Conservation (phyloP, 23 tunicate genomes). For the Halocynthia aurantium region DNA sequence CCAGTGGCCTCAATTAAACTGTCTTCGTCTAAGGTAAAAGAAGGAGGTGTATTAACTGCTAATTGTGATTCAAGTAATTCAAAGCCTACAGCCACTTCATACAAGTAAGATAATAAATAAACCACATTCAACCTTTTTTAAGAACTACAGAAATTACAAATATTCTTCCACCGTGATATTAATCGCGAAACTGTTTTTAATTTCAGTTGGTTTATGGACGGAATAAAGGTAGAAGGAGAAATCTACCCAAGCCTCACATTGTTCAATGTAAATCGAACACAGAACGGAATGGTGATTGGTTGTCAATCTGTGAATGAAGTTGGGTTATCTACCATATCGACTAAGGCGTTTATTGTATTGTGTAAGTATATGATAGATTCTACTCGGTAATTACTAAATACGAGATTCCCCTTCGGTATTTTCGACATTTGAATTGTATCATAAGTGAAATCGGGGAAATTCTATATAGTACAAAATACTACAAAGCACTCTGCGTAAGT, state of each 20-base stretch:
- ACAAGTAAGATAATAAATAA: constrained; percentile 33
- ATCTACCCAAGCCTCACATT: constrained; percentile 17
- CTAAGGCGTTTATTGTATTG: constrained; percentile 27
- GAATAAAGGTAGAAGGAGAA: constrained; percentile 14
- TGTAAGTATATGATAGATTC: constrained; percentile 36
- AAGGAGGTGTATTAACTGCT: constrained; percentile 35
- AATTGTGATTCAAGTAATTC: constrained; percentile 39
- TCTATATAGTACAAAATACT: too few relatives aligned
- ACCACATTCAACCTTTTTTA: not conserved
- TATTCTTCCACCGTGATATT: not conserved
- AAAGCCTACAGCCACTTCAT: constrained; percentile 55
- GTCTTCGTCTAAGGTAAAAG: constrained; percentile 18
- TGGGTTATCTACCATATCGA: constrained; percentile 45
- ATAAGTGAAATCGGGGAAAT: too few relatives aligned
- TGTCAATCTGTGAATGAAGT: constrained; percentile 68
- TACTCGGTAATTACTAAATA: too few relatives aligned
- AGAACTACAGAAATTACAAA: not conserved
- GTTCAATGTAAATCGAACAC: constrained; percentile 28
- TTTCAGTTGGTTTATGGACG: constrained; percentile 69
- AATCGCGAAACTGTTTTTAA: not conserved
- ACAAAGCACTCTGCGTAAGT: too few relatives aligned
- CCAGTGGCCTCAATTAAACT: constrained; percentile 45
- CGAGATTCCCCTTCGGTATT: too few relatives aligned
- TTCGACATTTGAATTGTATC: too few relatives aligned
- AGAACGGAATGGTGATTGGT: constrained; percentile 30